phyloP scores from a whole-genome alignment of 2,113 vertebrate genomes.

The Phalacrocorax pelagicus region DNA sequence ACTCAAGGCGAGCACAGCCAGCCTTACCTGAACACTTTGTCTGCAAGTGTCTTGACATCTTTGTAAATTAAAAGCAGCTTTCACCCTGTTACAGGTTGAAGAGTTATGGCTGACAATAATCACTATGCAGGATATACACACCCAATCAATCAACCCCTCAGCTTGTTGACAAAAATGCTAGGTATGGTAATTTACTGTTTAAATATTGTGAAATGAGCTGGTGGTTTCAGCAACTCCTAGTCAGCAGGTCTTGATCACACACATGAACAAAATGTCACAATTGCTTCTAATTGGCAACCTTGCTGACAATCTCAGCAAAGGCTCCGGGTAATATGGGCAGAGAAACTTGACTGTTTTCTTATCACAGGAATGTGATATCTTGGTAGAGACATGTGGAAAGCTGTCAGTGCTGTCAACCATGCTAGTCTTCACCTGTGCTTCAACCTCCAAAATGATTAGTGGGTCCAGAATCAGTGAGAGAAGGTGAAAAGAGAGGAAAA shows the following conservation, averaged over 20 bases:
- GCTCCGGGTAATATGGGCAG: neutral
- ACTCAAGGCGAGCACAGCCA: neutral
- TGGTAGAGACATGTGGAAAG: too few relatives aligned
- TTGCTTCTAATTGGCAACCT: neutral
- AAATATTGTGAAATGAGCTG: slow-evolving; percentile 2
- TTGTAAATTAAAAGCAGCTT: neutral
- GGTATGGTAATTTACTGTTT: slow-evolving; percentile 5
- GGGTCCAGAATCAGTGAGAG: too few relatives aligned
- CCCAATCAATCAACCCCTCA: neutral
- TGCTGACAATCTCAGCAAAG: neutral
- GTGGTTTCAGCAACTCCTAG: neutral
- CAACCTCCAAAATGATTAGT: too few relatives aligned
- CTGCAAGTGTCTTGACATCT: neutral
- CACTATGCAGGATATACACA: neutral
- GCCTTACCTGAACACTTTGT: neutral
- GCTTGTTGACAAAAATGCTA: slow-evolving; percentile 30
- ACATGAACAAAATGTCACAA: neutral
- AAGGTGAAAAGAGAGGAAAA: too few relatives aligned
- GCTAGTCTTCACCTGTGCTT: too few relatives aligned
- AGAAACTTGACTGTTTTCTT: neutral
- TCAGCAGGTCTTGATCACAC: neutral
- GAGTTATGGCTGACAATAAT: neutral
- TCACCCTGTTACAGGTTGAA: neutral
- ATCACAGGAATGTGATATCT: too few relatives aligned
- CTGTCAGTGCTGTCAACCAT: too few relatives aligned